Evolutionary conservation across 2,113 vertebrate genomes (phyloP).

Genomic region (Lanius ludovicianus): DNA sequence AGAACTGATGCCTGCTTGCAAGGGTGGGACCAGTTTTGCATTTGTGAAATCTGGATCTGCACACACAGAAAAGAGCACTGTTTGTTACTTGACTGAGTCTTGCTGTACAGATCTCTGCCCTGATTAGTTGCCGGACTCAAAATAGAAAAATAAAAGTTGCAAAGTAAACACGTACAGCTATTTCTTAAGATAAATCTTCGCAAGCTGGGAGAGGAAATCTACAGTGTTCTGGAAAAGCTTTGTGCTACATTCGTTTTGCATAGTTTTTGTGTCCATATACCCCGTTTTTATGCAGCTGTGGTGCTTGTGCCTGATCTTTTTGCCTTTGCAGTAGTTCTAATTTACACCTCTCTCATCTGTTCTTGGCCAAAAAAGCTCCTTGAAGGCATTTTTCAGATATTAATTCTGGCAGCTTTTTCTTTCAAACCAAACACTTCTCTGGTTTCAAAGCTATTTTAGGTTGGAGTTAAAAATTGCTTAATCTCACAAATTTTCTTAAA

Average conservation of each 20-base stretch:
- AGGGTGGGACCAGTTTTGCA: not conserved
- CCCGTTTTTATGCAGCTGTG: not conserved
- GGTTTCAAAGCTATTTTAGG: not conserved
- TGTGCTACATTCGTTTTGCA: not conserved
- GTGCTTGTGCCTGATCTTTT: not conserved
- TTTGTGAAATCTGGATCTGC: not conserved
- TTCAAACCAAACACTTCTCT: not conserved
- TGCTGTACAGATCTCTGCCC: not conserved
- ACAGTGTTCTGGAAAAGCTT: not conserved
- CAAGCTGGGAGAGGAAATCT: not conserved
- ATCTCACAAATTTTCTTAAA: not conserved
- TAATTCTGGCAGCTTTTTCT: not conserved
- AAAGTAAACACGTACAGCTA: not conserved
- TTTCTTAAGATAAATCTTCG: not conserved
- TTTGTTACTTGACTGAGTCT: not conserved
- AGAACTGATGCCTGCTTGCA: not conserved
- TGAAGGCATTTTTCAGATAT: not conserved
- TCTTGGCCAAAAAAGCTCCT: not conserved
- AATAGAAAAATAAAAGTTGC: not conserved
- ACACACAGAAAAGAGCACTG: not conserved
- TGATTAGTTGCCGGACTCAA: not conserved
- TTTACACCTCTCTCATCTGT: not conserved
- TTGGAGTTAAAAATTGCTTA: not conserved
- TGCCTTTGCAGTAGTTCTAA: not conserved
- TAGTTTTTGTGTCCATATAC: not conserved